Evolutionary conservation across 2,797 vertebrate genomes (phyloP).

Genomic region (Rhinatrema bivittatum): DNA sequence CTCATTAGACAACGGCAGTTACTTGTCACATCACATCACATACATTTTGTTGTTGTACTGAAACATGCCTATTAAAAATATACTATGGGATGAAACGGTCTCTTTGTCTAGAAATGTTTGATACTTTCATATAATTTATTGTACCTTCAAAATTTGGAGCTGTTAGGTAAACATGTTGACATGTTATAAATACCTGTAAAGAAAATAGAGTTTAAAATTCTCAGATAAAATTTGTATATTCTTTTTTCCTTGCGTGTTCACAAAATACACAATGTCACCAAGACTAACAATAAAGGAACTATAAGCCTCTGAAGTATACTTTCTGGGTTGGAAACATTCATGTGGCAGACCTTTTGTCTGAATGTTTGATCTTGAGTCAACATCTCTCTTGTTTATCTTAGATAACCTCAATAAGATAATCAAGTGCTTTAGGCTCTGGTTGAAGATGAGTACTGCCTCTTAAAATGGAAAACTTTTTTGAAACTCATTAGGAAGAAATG

Average conservation of each 20-base stretch:
- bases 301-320: constrained; percentile 35
- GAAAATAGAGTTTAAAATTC: constrained; percentile 67
- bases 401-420: too few species aligned
- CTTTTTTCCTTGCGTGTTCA: constrained; percentile 48
- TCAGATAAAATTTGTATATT: constrained; percentile 45
- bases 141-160: constrained; percentile 55
- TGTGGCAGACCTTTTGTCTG: constrained; percentile 22
- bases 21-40: constrained; percentile 54
- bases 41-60: constrained; percentile 44
- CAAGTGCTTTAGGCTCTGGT: too few species aligned
- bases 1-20: constrained; percentile 47
- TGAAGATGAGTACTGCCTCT: too few species aligned
- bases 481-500: too few species aligned
- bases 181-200: constrained; percentile 65
- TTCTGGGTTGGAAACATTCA: constrained; percentile 54
- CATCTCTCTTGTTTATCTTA: too few species aligned
- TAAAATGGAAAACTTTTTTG: too few species aligned
- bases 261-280: constrained; percentile 54
- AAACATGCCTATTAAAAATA: constrained; percentile 64
- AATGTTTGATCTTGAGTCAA: too few species aligned
- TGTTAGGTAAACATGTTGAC: constrained; percentile 56
- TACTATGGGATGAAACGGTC: constrained; percentile 60
- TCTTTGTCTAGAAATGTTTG: constrained; percentile 50
- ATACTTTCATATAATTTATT: constrained; percentile 61
- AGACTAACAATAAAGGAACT: constrained; percentile 50